Evolutionary conservation across 1,140 invertebrate species (phyloP).

Genomic region (Platyura marginata): DNA sequence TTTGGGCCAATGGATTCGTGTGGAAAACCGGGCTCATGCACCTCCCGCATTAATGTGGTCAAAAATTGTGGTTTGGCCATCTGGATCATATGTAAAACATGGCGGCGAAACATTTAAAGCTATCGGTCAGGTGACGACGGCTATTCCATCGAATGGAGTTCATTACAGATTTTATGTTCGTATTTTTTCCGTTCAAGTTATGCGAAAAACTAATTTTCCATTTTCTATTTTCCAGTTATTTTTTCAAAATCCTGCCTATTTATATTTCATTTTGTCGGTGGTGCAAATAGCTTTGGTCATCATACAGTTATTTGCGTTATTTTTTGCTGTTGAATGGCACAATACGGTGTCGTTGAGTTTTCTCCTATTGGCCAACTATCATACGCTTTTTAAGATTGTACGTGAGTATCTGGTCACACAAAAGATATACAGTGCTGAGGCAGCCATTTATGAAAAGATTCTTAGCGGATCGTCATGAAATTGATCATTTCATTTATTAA

Average conservation of each 20-base stretch:
- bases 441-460: constrained; percentile 40
- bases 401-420: constrained; percentile 72
- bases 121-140: constrained; percentile 49
- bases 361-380: constrained; percentile 77
- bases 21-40: constrained; percentile 23
- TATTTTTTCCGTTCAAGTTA: no score
- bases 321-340: constrained; percentile 74
- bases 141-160: constrained; percentile 63
- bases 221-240: constrained; percentile 43
- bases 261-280: constrained; percentile 54
- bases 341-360: constrained; percentile 71
- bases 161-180: constrained; percentile 75
- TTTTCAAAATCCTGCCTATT: constrained; percentile 69
- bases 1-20: constrained; percentile 66
- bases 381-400: constrained; percentile 73
- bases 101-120: constrained; percentile 63
- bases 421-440: constrained; percentile 60
- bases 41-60: constrained; percentile 47
- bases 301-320: constrained; percentile 56
- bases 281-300: constrained; percentile 54
- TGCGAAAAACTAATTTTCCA: constrained; percentile 2
- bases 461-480: no score
- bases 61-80: constrained; percentile 50
- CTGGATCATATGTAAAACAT: constrained; percentile 63
- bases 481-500: no score